These are phyloP conservation scores for Urosaurus nigricauda DNA, from an alignment of 2,797 vertebrate species.

Conservation along the genomic window DNA sequence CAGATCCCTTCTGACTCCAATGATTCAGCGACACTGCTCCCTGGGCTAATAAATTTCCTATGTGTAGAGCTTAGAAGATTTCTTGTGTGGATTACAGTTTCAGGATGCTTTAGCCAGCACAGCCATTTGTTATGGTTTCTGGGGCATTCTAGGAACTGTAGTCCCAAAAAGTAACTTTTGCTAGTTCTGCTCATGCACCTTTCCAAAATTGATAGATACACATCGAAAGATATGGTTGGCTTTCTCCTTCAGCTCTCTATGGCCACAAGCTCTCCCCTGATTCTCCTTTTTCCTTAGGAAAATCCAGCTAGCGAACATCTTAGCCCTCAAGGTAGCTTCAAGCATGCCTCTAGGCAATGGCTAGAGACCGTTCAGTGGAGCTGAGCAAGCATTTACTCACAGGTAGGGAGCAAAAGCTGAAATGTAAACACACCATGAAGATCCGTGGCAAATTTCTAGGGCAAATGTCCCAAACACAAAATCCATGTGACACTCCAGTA, in stretches of 20 bases:
- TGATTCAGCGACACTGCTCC: background rate
- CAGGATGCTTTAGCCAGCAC: no score
- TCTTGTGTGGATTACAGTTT: no score
- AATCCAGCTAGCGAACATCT: background rate
- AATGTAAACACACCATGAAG: background rate
- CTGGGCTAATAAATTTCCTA: background rate
- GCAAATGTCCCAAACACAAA: background rate
- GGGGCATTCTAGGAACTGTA: no score
- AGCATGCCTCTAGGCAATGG: conserved; percentile 14
- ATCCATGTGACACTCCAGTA: background rate
- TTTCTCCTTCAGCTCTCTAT: background rate
- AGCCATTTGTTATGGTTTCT: no score
- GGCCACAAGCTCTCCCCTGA: background rate
- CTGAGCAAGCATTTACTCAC: conserved; percentile 14
- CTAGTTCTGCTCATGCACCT: no score
- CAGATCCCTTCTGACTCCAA: background rate
- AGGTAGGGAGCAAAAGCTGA: background rate
- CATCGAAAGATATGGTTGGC: no score
- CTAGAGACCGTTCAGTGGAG: background rate
- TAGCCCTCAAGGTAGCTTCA: background rate
- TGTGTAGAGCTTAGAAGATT: no score
- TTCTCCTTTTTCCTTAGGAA: background rate
- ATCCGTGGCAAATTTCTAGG: background rate
- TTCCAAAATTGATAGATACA: background rate
- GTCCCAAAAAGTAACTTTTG: no score